Evolutionary conservation across 2,888 invertebrate species (phyloP), one percentile per base, ranked within the genome.

Genomic region (Sminthurinus aureus): DNA sequence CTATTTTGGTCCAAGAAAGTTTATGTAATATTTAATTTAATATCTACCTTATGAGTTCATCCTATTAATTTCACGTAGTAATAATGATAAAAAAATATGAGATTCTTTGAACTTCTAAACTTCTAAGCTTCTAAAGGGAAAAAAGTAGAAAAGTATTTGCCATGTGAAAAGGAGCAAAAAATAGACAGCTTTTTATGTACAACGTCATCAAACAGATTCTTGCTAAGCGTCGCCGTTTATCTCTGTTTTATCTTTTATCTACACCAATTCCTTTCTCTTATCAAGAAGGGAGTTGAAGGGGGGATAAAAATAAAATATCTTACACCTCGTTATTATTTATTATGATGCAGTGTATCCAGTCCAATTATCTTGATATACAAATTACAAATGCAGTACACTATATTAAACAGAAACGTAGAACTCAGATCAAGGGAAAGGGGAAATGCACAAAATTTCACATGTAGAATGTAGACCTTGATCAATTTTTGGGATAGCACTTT

Each of bases 291-390:
- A 38, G 67, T 15, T 79, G 66, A 79, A 67, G 15, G 22, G 79
- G 67, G 50, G 79, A 67, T 67, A 79, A 13, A 26, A 24, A 66
- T 15, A 67, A 67, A n/a, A 79, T 26, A 79, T 79, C 24, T 22
- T 26, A 67, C 67, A 79, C 66, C 38, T 38, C 38, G 38, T 38
- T 66, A 22, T 20, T 26, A 79, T 66, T 79, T 26, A 26, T 79
- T 79, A 79, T 79, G 67, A 38, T n/a, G 8, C 26, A 38, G 38
- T 38, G 38, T 38, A 1, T 38, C 38, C 38, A 38, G 38, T 4
- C 38, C 38, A 1, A 38, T 38, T 66, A 26, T 79, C 79, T 79
- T 67, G 22, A 38, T 38, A 1, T 38, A 38, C 1, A 38, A 38
- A 38, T 38, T 38, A 38, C 1, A 38, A 38, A 38, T 38, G 38